A percentile compares a stretch with the other conserved stretches of the same genome.
Evolutionary conservation across 2,797 vertebrate genomes (phyloP).

Genomic region (Artibeus jamaicensis): DNA sequence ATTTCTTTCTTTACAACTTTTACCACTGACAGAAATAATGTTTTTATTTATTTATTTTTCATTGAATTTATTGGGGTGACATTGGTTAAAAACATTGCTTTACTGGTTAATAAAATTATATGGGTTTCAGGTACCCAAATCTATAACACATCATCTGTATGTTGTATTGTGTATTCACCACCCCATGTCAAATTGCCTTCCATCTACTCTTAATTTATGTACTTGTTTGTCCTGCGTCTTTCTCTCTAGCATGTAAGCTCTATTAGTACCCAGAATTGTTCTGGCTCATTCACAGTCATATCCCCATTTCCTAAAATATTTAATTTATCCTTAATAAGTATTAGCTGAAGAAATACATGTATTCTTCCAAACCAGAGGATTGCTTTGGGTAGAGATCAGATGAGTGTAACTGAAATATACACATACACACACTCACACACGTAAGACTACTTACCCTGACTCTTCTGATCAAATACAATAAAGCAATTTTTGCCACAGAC

Average conservation of each 20-base stretch:
- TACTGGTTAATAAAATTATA: neutral
- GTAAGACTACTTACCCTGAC: neutral
- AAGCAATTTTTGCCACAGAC: neutral
- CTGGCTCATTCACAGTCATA: neutral
- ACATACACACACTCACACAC: neutral
- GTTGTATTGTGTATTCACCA: neutral
- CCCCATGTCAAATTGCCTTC: neutral
- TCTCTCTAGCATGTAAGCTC: neutral
- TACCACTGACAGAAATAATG: neutral
- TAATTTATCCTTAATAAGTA: slow-evolving; percentile 14
- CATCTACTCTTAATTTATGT: neutral
- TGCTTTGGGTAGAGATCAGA: neutral
- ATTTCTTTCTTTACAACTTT: neutral
- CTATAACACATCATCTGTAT: neutral
- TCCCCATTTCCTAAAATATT: neutral
- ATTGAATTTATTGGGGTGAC: neutral
- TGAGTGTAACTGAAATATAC: neutral
- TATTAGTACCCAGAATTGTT: neutral
- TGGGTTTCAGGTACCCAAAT: neutral
- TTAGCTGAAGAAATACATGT: neutral
- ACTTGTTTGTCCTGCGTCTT: neutral
- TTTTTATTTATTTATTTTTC: neutral
- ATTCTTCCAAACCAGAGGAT: neutral
- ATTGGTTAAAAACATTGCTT: neutral
- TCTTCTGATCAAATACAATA: neutral